phyloP scores from a whole-genome alignment of 2,888 invertebrate genomes.

The Prenolepis imparis region DNA sequence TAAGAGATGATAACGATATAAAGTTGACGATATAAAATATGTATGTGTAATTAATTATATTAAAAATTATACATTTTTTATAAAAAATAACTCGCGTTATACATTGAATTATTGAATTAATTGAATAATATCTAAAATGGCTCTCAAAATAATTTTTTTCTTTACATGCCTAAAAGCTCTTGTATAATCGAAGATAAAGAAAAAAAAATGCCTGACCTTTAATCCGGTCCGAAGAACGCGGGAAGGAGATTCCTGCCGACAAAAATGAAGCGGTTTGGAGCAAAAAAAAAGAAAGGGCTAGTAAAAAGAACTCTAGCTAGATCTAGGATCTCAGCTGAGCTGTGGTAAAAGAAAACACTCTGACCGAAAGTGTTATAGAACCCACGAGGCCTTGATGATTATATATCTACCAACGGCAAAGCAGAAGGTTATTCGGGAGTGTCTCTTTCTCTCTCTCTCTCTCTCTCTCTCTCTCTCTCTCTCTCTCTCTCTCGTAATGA shows the following conservation, averaged over 20 bases:
- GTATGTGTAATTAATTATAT: not conserved
- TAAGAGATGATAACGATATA: not conserved
- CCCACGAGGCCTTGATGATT: conserved; percentile 70
- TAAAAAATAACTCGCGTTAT: not conserved
- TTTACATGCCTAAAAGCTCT: conserved; percentile 68
- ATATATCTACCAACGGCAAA: conserved; percentile 73
- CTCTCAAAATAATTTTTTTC: conserved; percentile 71
- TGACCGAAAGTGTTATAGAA: conserved; percentile 63
- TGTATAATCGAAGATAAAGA: conserved; percentile 62
- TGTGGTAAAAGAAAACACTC: conserved; percentile 66
- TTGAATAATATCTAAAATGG: conserved; percentile 49
- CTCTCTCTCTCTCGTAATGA: conserved; percentile 49
- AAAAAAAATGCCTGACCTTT: conserved; percentile 67
- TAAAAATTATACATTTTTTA: conserved; percentile 20
- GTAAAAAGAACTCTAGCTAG: conserved; percentile 45
- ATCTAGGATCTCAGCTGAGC: conserved; percentile 72
- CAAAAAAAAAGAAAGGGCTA: conserved; percentile 39
- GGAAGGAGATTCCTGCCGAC: conserved; percentile 59
- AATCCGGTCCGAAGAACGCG: conserved; percentile 74
- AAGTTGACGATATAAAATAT: not conserved
- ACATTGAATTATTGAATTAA: conserved; percentile 55
- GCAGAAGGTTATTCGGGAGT: conserved; percentile 62
- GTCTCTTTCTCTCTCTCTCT: not conserved
- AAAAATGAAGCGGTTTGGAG: conserved; percentile 48
- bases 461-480: not conserved